Base-by-base conservation (phyloP, 2,113 vertebrate species). In the Catharus fuscescens region DNA sequence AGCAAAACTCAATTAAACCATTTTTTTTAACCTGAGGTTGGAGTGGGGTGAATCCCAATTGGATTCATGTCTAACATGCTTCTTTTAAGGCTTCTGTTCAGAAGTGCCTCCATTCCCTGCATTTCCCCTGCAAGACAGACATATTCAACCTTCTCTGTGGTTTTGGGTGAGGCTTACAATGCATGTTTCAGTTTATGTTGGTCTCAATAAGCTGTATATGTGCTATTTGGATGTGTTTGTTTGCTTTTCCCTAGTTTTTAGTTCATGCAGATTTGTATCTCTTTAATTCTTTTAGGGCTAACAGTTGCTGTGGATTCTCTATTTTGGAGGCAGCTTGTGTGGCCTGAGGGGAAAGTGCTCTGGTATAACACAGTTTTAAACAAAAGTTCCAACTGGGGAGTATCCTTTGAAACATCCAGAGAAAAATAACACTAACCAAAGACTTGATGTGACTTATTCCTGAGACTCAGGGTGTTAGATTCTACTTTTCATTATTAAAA, bases 321-420 rank as follows among this genome's bases (percentile, higher is more conserved):
- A 3, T 99, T 99, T 94, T 99, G 99, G 99, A 97, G 96, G 66
- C 97, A 97, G 9, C 88, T 98, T 11, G 95, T 99, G 45, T 99
- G 99, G 99, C 99, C 99, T 14, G 99, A 99, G 92, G 99, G 99
- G 42, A 97, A 98, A 72, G 99, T 99, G 76, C 97, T 99, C 31
- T 99, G 99, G 99, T 99, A 99, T 97, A 99, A 99, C 95, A 98
- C 97, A 5, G 10, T 99, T 92, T 97, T 99, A 83, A 99, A 99
- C 97, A 99, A 98, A 97, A 99, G 99, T 81, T 99, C 99, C 86
- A 97, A 98, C 96, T 99, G 99, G 99, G 99, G 99, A 74, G 99
- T 99, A 99, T 99, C 99, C 99, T 99, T 98, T 92, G 70, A 93
- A 94, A 60, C 5, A 2, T 69, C 14, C 25, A 14, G 14, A 34